phyloP scores from a whole-genome alignment of 2,113 vertebrate genomes.

The Myrmophylax atrothorax region DNA sequence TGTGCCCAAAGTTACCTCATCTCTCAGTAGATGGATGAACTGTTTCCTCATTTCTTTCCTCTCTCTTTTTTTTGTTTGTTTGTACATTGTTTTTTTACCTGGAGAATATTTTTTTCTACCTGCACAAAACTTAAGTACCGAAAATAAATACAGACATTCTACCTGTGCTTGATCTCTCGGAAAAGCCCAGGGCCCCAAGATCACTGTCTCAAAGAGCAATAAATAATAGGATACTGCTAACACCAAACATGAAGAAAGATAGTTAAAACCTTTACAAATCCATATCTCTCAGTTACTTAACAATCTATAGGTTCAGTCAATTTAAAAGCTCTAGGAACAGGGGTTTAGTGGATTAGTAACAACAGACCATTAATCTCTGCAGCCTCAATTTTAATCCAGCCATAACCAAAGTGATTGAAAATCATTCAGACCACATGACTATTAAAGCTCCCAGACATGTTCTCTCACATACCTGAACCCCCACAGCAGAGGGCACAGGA shows the following conservation, averaged over 20 bases:
- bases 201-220: not conserved
- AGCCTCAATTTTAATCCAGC: conserved; percentile 76
- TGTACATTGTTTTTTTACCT: not conserved
- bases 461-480: conserved; percentile 49
- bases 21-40: not conserved
- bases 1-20: not conserved
- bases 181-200: not conserved
- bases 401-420: conserved; percentile 67
- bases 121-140: not conserved
- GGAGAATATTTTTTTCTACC: not conserved
- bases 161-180: not conserved
- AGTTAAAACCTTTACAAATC: conserved; percentile 39
- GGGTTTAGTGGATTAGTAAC: conserved; percentile 77
- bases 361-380: conserved; percentile 78
- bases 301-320: conserved; percentile 69
- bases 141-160: not conserved
- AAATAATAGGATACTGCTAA: not conserved
- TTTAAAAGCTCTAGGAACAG: conserved; percentile 64
- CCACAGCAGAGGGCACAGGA: conserved; percentile 9
- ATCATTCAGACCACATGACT: conserved; percentile 35
- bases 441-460: conserved; percentile 49
- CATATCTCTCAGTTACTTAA: conserved; percentile 38
- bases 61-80: not conserved
- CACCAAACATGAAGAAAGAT: not conserved
- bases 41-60: not conserved